Evolutionary conservation across 2,797 vertebrate species (phyloP).

Genomic region (Okamejei kenojei): DNA sequence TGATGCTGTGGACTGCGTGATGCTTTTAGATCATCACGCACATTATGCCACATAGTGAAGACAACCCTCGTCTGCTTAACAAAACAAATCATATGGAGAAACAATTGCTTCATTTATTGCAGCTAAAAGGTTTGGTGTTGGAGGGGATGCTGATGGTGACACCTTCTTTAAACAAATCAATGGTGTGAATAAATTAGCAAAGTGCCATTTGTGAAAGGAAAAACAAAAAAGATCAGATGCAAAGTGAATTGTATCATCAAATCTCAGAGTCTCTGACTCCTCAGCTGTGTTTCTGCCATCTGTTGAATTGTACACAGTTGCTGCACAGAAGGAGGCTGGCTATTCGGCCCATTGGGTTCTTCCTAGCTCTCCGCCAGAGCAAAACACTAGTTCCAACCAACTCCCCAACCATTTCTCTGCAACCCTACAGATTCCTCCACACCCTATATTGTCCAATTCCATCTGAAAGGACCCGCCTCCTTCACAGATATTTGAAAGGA

Average conservation of each 20-base stretch:
- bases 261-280: background rate
- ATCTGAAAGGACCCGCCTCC: too few relatives aligned
- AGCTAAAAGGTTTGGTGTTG: background rate
- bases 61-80: background rate
- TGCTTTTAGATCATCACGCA: background rate
- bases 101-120: background rate
- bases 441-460: too few relatives aligned
- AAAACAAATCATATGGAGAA: background rate
- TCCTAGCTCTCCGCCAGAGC: too few relatives aligned
- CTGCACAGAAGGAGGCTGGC: too few relatives aligned
- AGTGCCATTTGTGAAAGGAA: background rate
- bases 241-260: background rate
- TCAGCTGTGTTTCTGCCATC: background rate
- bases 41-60: too few relatives aligned
- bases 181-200: background rate
- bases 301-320: too few relatives aligned
- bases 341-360: too few relatives aligned
- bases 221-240: too few relatives aligned
- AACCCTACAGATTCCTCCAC: too few relatives aligned
- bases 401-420: too few relatives aligned
- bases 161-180: background rate
- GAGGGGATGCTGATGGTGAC: background rate
- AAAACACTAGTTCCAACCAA: too few relatives aligned
- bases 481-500: too few relatives aligned
- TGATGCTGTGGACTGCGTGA: background rate